phyloP scores from a whole-genome alignment of 23 tunicate genomes.

The Phallusia fumigata region DNA sequence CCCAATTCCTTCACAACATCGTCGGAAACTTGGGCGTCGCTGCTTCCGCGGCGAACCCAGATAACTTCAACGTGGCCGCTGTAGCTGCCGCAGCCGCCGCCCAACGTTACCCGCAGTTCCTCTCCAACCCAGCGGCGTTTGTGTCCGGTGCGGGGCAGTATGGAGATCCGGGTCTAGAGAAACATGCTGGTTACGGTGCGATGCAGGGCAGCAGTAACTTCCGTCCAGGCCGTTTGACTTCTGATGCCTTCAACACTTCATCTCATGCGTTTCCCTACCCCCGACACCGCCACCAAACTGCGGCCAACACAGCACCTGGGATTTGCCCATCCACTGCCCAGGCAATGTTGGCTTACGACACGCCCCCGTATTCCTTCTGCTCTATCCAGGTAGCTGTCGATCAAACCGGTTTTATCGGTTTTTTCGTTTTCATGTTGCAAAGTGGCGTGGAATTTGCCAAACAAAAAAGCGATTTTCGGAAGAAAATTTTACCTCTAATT shows the following conservation, averaged over 20 bases:
- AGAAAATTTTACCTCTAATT: too few relatives aligned
- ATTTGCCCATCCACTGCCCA: constrained; percentile 65
- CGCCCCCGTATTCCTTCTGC: constrained; percentile 83
- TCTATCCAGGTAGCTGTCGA: constrained; percentile 52
- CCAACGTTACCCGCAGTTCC: constrained; percentile 79
- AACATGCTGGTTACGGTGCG: constrained; percentile 7
- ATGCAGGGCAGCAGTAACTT: constrained; percentile 19
- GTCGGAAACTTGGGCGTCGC: constrained; percentile 65
- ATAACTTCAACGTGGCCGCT: constrained; percentile 89
- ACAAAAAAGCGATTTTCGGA: too few relatives aligned
- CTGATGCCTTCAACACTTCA: constrained; percentile 9
- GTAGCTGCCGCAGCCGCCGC: constrained; percentile 93
- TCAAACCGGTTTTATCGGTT: too few relatives aligned
- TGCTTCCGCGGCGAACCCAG: constrained; percentile 49
- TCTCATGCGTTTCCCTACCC: constrained; percentile 49
- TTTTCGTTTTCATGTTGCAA: too few relatives aligned
- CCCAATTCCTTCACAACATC: constrained; percentile 73
- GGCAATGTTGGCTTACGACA: constrained; percentile 88
- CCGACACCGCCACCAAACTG: constrained; percentile 48
- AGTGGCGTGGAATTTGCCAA: too few relatives aligned
- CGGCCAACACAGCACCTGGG: constrained; percentile 40
- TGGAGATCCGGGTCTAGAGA: constrained; percentile 10
- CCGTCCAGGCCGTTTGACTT: constrained; percentile 25
- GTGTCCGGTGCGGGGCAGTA: constrained; percentile 45
- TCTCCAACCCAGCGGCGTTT: constrained; percentile 75